phyloP scores from a whole-genome alignment of 2,797 vertebrate genomes.

The Smutsia gigantea region DNA sequence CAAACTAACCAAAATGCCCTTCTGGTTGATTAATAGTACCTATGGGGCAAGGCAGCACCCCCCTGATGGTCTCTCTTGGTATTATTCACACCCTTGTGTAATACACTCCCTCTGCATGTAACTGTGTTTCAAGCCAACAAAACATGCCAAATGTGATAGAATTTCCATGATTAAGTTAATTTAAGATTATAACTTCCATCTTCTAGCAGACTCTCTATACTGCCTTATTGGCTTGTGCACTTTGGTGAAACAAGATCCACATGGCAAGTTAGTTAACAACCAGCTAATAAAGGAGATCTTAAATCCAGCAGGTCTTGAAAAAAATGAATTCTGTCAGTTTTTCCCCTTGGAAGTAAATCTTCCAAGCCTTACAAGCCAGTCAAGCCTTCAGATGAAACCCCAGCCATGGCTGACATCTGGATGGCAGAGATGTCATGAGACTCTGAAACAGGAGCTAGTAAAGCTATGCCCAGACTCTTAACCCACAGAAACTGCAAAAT shows the following conservation, averaged over 20 bases:
- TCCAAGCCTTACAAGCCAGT: not conserved
- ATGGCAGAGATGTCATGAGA: not conserved
- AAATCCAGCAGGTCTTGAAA: not conserved
- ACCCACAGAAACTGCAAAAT: not conserved
- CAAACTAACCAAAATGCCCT: not conserved
- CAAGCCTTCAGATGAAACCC: not conserved
- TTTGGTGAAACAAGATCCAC: not conserved
- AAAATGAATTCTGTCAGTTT: not conserved
- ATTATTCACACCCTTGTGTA: not conserved
- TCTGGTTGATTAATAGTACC: not conserved
- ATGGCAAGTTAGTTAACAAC: not conserved
- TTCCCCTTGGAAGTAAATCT: not conserved
- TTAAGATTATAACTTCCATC: not conserved
- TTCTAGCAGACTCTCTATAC: not conserved
- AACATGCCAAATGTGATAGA: not conserved
- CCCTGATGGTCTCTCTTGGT: not conserved
- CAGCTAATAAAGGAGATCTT: not conserved
- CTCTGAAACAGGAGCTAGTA: not conserved
- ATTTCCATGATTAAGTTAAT: not conserved
- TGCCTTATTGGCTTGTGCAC: not conserved
- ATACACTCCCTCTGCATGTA: not conserved
- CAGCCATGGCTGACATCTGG: not conserved
- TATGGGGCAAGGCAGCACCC: fast-evolving
- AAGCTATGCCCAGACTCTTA: not conserved
- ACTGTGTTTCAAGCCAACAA: not conserved